Base-by-base conservation (phyloP, 1,140 invertebrate species). In the Drosophila kurseongensis region DNA sequence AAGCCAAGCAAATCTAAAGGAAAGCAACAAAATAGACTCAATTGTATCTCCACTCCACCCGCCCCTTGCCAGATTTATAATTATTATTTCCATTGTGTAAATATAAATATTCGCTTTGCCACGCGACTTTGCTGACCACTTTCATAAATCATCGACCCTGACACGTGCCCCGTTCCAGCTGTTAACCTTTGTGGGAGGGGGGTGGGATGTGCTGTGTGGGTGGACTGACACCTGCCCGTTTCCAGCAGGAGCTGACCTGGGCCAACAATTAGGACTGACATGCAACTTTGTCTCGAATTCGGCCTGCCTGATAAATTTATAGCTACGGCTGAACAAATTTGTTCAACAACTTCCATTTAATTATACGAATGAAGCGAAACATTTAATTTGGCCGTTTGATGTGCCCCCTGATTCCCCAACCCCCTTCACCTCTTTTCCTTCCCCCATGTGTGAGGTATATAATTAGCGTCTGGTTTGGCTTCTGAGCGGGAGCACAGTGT, bases 341-440 rank as follows among this genome's bases (percentile, higher is more conserved):
- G 81, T 84, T 85, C 75, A 86, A 84, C 81, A 84, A 85, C 77
- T 84, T 81, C 48, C 73, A 67, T 78, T 84, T 84, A 84, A 84
- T 84, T 84, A 84, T 69, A 86, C 81, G 61, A 83, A 63, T 76
- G 72, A 83, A 83, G 79, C 52, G 76, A 59, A 69, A 72, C 67
- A 67, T 78, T 62, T 58, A 71, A 78, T 78, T 61, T 72, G 42
- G n/a, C n/a, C 32, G 61, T 51, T 51, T 51, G 29, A 35, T 14
- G 27, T 32, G 48, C n/a, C 29, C 27, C 47, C 45, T n/a, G 5
- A 1, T 7, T 18, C 8, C 42, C 42, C 8, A 7, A 12, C 13
- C 60, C 12, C 12, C 32, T n/a, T 1, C 35, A 23, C 9, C 47
- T 7, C 9, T 14, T 40, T 12, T 2, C n/a, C 8, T 13, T 9